phyloP scores from a whole-genome alignment of 2,113 vertebrate genomes.

The Patagioenas fasciata region DNA sequence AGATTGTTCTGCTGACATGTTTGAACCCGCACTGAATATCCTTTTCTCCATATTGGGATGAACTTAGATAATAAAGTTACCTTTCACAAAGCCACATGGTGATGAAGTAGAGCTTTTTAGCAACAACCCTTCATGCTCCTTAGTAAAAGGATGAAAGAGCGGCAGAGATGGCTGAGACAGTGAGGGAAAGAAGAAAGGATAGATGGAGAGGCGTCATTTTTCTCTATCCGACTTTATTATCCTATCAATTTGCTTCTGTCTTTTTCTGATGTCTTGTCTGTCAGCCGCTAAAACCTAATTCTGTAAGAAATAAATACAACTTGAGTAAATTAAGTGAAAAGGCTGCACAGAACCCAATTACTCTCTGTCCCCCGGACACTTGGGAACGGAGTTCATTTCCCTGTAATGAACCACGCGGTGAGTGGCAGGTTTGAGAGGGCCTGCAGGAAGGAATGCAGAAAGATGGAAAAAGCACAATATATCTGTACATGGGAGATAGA shows the following conservation, averaged over 20 bases:
- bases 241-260: slow-evolving; percentile 54
- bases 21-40: slow-evolving; percentile 19
- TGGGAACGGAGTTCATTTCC: slow-evolving; percentile 72
- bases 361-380: background rate
- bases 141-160: slow-evolving; percentile 16
- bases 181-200: background rate
- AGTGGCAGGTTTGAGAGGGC: slow-evolving; percentile 52
- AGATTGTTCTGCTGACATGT: slow-evolving; percentile 54
- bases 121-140: background rate
- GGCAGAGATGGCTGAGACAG: background rate
- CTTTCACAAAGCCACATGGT: background rate
- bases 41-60: slow-evolving; percentile 8
- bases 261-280: slow-evolving; percentile 66
- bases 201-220: background rate
- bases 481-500: background rate
- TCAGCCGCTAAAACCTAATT: slow-evolving; percentile 67
- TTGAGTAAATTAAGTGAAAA: slow-evolving; percentile 77
- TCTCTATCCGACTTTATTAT: slow-evolving; percentile 52
- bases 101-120: slow-evolving; percentile 6
- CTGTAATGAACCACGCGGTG: slow-evolving; percentile 63
- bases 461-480: background rate
- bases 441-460: background rate
- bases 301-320: slow-evolving; percentile 73
- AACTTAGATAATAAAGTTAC: slow-evolving; percentile 39
- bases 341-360: slow-evolving; percentile 65